These are phyloP conservation scores for western clawed frog (Xenopus tropicalis) DNA, from an alignment of 2,113 vertebrate species.

Conservation along the genomic window UCB_Xtro_10.0 CM004445.2:120407501-120408000, in stretches of 20 bases:
- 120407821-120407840: not conserved
- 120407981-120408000: constrained; percentile 38
- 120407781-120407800: not conserved
- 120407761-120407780: not conserved
- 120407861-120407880: constrained; percentile 23
- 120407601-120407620: too few relatives aligned
- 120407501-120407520: too few relatives aligned
- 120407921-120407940: constrained; percentile 33
- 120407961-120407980: constrained; percentile 37
- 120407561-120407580: too few relatives aligned
- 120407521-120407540: too few relatives aligned
- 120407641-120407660: too few relatives aligned
- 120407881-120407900: constrained; percentile 30
- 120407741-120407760: not conserved
- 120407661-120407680: too few relatives aligned
- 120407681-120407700: too few relatives aligned
- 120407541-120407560: too few relatives aligned
- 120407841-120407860: constrained; percentile 1
- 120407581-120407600: too few relatives aligned
- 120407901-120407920: constrained; percentile 40
- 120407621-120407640: too few relatives aligned
- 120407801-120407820: constrained; percentile 3
- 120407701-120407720: too few relatives aligned
- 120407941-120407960: constrained; percentile 38
- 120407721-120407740: too few relatives aligned